Conservation (phyloP, 2,113 vertebrate species). For the Laticauda laticaudata region DNA sequence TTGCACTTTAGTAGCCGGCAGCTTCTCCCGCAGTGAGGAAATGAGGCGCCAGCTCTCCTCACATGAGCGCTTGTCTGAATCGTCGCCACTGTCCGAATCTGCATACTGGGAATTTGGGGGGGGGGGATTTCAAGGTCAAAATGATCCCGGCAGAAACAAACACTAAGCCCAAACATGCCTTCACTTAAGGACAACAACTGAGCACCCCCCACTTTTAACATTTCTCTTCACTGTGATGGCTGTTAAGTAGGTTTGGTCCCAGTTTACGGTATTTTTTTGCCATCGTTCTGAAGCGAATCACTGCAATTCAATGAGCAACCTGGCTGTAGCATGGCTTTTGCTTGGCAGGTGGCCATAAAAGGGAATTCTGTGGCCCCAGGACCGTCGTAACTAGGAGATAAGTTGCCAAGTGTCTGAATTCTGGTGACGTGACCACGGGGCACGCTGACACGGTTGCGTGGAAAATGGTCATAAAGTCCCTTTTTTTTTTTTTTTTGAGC, state of each 20-base stretch:
- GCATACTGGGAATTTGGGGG: conserved; percentile 68
- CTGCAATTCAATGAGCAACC: not conserved
- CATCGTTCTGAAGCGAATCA: not conserved
- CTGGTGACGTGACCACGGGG: not conserved
- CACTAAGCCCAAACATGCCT: not conserved
- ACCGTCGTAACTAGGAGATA: not conserved
- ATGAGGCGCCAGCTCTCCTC: conserved; percentile 90
- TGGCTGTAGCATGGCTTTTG: not conserved
- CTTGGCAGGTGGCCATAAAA: not conserved
- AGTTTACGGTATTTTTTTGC: not conserved
- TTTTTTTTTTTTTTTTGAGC: too few species aligned
- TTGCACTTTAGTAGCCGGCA: conserved; percentile 84
- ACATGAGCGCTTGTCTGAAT: conserved; percentile 87
- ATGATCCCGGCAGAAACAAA: not conserved
- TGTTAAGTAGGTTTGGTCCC: not conserved
- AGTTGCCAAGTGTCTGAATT: not conserved
- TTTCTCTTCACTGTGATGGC: not conserved
- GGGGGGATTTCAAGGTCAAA: not conserved
- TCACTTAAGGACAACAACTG: not conserved
- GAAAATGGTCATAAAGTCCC: too few species aligned
- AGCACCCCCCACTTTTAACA: too few species aligned
- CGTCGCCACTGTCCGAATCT: conserved; percentile 85
- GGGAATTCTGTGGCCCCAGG: not conserved
- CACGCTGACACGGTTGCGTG: accelerated
- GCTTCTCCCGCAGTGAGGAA: conserved; percentile 82